Base-by-base conservation (phyloP, 2,113 vertebrate species). In the Casuarius casuarius region DNA sequence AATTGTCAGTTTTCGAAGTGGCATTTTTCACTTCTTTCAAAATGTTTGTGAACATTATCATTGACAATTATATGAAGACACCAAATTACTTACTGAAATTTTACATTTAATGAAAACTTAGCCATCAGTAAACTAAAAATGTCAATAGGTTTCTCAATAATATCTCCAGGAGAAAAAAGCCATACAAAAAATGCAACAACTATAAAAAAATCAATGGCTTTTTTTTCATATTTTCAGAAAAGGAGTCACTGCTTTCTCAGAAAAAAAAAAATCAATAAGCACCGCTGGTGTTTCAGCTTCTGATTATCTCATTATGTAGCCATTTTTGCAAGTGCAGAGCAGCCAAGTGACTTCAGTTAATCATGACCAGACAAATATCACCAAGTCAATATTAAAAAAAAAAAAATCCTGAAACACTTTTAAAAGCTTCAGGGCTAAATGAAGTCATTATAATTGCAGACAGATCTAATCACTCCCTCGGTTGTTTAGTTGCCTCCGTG, bases 271-370 rank as follows among this genome's bases (percentile, higher is more conserved):
- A 78, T 95, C 94, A 84, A 94, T 96, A 61, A 72, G 72, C 22
- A 20, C 63, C 70, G 33, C 59, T 49, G 38, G 62, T 72, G 26
- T 78, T 95, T 79, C 82, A 89, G 81, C n/a, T 49, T 82, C 70
- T 93, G 89, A 95, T 95, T 94, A 91, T 86, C 79, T 92, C 72
- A 77, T 83, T 89, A 94, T 42, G 51, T 33, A 67, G 72, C 65
- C 42, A 31, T 88, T 93, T 89, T 49, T 94, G 72, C 28, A 35
- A 90, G 74, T 15, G 46, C 71, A 72, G 63, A 77, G 92, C 79
- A 92, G 82, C 88, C 59, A 51, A 94, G 61, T 90, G 87, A 58
- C 58, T 76, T 65, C 54, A 68, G 81, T 89, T 77, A 73, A 90
- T 83, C 87, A 84, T 17, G 71, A 63, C 26, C n/a, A 22, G 44